Evolutionary conservation across 2,888 invertebrate species (phyloP).

Genomic region (Limnephilus auricula): DNA sequence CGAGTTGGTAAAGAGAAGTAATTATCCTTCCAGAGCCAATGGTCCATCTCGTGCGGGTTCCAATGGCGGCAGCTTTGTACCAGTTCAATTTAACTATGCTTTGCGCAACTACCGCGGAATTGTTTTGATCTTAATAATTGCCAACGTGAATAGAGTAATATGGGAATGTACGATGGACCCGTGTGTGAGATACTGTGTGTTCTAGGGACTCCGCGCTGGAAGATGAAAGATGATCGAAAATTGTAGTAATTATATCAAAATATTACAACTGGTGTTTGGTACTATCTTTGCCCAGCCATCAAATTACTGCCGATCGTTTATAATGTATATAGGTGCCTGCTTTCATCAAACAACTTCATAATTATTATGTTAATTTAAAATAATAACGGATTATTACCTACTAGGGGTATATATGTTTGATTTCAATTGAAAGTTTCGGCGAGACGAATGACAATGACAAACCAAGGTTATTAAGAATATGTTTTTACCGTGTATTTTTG

Average conservation of each 20-base stretch:
- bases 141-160: constrained; percentile 30
- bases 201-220: background rate
- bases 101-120: constrained; percentile 19
- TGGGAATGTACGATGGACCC: background rate
- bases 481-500: too few species aligned
- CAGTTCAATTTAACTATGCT: constrained; percentile 9
- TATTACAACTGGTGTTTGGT: background rate
- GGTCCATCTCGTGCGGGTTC: background rate
- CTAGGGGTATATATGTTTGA: background rate
- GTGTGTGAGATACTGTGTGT: background rate
- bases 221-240: background rate
- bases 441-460: too few species aligned
- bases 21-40: background rate
- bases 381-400: background rate
- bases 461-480: too few species aligned
- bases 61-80: constrained; percentile 29
- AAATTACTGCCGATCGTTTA: background rate
- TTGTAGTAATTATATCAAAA: background rate
- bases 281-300: background rate
- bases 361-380: background rate
- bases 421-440: too few species aligned
- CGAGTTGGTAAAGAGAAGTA: background rate
- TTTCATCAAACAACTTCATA: background rate
- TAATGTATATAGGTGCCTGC: background rate
- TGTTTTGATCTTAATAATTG: constrained; percentile 35